Conservation (phyloP, 2,888 invertebrate genomes). For the Leucania comma region DNA sequence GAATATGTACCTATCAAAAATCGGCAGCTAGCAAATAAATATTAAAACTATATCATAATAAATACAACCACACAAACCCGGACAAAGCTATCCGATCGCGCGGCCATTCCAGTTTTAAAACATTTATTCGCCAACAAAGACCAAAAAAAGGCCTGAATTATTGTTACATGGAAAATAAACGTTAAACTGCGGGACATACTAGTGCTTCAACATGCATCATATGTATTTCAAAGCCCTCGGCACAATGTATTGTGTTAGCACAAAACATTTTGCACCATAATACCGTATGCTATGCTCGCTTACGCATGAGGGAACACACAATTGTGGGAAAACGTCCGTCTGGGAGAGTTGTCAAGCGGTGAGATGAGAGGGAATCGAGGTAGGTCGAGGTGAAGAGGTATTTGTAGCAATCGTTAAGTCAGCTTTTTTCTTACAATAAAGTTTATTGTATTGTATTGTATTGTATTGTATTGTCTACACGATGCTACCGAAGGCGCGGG, state of each 20-base stretch:
- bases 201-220: slow-evolving; percentile 10
- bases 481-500: no score
- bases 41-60: slow-evolving; percentile 15
- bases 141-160: slow-evolving; percentile 12
- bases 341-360: slow-evolving; percentile 2
- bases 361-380: background rate
- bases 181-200: background rate
- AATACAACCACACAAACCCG: slow-evolving; percentile 6
- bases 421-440: no score
- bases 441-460: no score
- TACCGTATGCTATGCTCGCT: background rate
- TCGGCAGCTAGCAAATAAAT: slow-evolving; percentile 7
- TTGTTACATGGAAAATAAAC: slow-evolving; percentile 9
- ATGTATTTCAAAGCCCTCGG: slow-evolving; percentile 8
- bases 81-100: background rate
- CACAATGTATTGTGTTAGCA: slow-evolving; percentile 19
- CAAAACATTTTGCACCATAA: slow-evolving; percentile 29
- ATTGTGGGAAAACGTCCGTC: slow-evolving; percentile 7
- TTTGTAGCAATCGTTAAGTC: background rate
- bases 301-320: background rate
- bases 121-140: slow-evolving; percentile 24
- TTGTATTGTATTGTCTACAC: no score
- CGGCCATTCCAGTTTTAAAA: background rate
- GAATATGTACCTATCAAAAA: background rate
- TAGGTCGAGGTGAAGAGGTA: background rate